Evolutionary conservation across 2,113 vertebrate species (phyloP).

Genomic region (Ceyx margarethae): DNA sequence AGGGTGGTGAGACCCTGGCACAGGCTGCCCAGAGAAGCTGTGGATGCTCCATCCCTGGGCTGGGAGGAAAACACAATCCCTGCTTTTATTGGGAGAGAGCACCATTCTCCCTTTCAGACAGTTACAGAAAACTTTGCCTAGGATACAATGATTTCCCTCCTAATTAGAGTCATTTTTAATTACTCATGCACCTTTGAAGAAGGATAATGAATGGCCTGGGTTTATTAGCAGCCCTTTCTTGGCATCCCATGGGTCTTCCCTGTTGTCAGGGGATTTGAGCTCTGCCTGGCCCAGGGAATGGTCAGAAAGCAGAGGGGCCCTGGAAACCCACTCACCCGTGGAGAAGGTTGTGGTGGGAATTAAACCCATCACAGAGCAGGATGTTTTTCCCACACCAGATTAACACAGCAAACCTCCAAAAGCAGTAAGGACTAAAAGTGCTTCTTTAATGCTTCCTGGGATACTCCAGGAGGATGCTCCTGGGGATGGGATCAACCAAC

Average conservation of each 20-base stretch:
- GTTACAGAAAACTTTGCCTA: background rate
- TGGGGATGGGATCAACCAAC: no score
- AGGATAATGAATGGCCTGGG: background rate
- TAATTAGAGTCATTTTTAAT: background rate
- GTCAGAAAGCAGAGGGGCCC: background rate
- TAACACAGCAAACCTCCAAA: background rate
- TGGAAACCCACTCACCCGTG: accelerated
- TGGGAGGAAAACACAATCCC: background rate
- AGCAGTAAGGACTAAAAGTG: accelerated
- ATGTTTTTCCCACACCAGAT: background rate
- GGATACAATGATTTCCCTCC: background rate
- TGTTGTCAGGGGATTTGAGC: background rate
- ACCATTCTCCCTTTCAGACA: background rate
- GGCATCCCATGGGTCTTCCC: background rate
- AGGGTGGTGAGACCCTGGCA: no score
- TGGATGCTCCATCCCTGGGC: no score
- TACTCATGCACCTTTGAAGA: background rate
- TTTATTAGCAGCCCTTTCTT: conserved; percentile 13
- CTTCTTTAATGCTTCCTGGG: background rate
- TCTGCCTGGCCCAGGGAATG: background rate
- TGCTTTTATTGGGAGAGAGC: background rate
- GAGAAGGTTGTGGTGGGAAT: background rate
- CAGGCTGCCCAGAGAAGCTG: no score
- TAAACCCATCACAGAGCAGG: background rate
- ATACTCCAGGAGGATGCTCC: no score